These are phyloP conservation scores for Acromyrmex echinatior DNA, from an alignment of 1,140 invertebrate genomes.

Conservation along the genomic window DNA sequence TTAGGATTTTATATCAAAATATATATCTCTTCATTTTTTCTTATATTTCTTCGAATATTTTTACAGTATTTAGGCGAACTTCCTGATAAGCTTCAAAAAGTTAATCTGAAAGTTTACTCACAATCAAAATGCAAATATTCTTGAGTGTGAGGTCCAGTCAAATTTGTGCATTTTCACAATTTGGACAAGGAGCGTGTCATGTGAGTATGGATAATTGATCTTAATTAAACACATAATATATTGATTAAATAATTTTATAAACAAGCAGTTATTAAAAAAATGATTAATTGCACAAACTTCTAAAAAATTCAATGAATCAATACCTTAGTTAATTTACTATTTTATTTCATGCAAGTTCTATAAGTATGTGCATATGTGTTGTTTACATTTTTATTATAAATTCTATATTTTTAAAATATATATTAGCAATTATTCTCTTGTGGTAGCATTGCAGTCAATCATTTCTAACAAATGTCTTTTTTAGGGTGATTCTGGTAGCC, in stretches of 20 bases:
- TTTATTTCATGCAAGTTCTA: background rate
- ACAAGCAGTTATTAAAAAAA: background rate
- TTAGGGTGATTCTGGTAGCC: slow-evolving; percentile 86
- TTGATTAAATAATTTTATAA: background rate
- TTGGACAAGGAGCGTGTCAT: slow-evolving; percentile 87
- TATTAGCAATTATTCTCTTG: background rate
- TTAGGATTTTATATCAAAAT: background rate
- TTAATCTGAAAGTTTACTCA: slow-evolving; percentile 71
- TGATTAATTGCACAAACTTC: background rate
- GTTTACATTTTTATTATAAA: background rate
- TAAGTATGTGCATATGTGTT: background rate
- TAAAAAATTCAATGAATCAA: background rate
- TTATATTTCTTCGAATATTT: slow-evolving; percentile 10
- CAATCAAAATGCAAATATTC: slow-evolving; percentile 70
- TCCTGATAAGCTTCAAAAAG: slow-evolving; percentile 77
- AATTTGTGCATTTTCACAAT: slow-evolving; percentile 88
- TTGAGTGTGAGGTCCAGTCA: slow-evolving; percentile 75
- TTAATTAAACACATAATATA: background rate
- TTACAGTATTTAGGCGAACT: slow-evolving; percentile 68
- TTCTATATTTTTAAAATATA: background rate
- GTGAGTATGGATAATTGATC: slow-evolving; percentile 80
- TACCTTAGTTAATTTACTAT: background rate
- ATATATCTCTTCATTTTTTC: background rate
- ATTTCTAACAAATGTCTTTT: slow-evolving; percentile 33
- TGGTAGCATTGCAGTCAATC: background rate